Conservation (phyloP, 2,888 invertebrate species). For the Tromatobia lineatoria region DNA sequence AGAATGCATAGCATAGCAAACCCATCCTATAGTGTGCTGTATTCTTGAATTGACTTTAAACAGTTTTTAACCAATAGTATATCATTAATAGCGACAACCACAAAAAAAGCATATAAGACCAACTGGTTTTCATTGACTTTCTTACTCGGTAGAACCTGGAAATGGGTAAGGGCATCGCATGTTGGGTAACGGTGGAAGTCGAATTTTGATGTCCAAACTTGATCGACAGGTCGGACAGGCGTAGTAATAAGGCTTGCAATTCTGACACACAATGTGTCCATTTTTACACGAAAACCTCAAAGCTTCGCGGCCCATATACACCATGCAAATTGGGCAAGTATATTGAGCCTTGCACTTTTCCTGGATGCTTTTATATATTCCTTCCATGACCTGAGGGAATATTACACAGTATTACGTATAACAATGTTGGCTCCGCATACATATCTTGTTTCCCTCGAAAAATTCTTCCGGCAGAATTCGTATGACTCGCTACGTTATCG, state of each 20-base stretch:
- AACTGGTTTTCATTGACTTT: neutral
- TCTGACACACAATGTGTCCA: slow-evolving; percentile 78
- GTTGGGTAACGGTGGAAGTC: slow-evolving; percentile 72
- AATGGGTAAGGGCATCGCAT: slow-evolving; percentile 74
- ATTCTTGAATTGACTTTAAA: too few species aligned
- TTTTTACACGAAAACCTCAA: slow-evolving; percentile 78
- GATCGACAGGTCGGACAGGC: slow-evolving; percentile 78
- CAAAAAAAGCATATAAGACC: too few species aligned
- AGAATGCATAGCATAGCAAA: too few species aligned
- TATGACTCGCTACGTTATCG: neutral
- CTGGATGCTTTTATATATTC: slow-evolving; percentile 78
- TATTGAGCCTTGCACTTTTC: slow-evolving; percentile 78
- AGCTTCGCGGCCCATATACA: slow-evolving; percentile 77
- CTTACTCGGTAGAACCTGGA: slow-evolving; percentile 68
- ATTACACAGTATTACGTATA: slow-evolving; percentile 1
- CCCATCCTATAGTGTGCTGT: too few species aligned
- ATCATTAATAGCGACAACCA: too few species aligned
- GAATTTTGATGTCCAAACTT: slow-evolving; percentile 72
- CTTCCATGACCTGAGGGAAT: slow-evolving; percentile 74
- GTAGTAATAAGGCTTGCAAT: slow-evolving; percentile 82
- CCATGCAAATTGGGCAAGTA: slow-evolving; percentile 80
- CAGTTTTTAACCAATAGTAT: too few species aligned
- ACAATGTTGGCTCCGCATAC: neutral
- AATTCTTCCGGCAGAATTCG: neutral
- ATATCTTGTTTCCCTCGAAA: neutral